Percentiles rank a stretch among this genome's conserved stretches.
Conservation (phyloP, 2,113 vertebrate genomes). For the Holacanthus passer region DNA sequence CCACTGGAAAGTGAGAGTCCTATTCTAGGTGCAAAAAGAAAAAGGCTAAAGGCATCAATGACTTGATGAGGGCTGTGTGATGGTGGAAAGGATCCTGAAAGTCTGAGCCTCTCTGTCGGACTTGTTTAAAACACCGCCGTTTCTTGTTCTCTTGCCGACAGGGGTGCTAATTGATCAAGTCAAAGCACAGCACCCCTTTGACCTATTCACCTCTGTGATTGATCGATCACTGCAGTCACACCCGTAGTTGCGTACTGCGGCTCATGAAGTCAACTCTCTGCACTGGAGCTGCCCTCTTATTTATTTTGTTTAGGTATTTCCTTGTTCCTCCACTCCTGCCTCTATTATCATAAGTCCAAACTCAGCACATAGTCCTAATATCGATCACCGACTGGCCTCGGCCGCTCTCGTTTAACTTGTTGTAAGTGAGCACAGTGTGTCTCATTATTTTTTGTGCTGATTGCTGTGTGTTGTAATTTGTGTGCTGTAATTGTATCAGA, state of each 20-base stretch:
- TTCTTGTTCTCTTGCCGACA: conserved; percentile 6
- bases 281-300: conserved; percentile 13
- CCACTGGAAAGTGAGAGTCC: conserved; percentile 3
- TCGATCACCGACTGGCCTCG: conserved; percentile 48
- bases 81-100: not conserved
- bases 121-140: not conserved
- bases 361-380: conserved; percentile 51
- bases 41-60: not conserved
- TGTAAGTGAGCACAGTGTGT: conserved; percentile 35
- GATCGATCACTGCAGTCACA: conserved; percentile 39
- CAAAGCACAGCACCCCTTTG: conserved; percentile 45
- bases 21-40: not conserved
- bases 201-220: conserved; percentile 28
- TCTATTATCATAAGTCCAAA: conserved; percentile 40
- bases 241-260: conserved; percentile 25
- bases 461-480: conserved; percentile 59
- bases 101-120: conserved; percentile 1
- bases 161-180: conserved; percentile 52
- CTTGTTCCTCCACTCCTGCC: not conserved
- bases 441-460: conserved; percentile 49
- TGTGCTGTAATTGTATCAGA: conserved; percentile 63
- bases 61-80: not conserved
- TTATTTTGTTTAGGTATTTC: conserved; percentile 34
- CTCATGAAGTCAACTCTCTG: conserved; percentile 23
- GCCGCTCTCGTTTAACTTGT: conserved; percentile 20